phyloP scores from a whole-genome alignment of 2,113 vertebrate genomes.

The Apteryx mantelli region DNA sequence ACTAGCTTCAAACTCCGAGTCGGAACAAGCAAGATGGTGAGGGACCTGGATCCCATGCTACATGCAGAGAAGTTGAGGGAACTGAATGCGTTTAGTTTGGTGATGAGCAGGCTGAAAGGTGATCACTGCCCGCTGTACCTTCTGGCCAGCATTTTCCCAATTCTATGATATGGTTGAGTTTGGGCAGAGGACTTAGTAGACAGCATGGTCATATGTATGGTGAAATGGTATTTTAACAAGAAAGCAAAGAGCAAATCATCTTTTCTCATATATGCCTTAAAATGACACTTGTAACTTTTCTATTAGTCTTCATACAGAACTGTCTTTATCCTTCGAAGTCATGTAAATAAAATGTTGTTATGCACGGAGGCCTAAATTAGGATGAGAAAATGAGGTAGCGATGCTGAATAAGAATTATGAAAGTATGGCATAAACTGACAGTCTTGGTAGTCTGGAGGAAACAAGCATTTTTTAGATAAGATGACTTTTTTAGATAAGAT shows the following conservation, averaged over 20 bases:
- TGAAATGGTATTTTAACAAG: background rate
- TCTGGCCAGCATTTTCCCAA: background rate
- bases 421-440: background rate
- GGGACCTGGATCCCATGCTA: background rate
- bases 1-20: background rate
- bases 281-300: background rate
- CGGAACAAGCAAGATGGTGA: accelerated
- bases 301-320: background rate
- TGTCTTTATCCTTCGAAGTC: background rate
- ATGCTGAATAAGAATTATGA: background rate
- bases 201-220: background rate
- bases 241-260: background rate
- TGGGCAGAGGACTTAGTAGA: background rate
- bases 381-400: background rate
- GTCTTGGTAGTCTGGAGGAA: background rate
- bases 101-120: background rate
- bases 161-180: background rate
- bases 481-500: background rate
- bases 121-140: background rate
- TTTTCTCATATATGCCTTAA: background rate
- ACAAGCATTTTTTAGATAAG: background rate
- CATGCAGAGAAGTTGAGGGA: background rate
- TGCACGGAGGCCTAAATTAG: background rate
- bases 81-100: background rate
- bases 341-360: background rate